Evolutionary conservation across 1,140 invertebrate species (phyloP), one percentile per base, ranked within the genome.

Genomic region (Caenorhabditis elegans): DNA sequence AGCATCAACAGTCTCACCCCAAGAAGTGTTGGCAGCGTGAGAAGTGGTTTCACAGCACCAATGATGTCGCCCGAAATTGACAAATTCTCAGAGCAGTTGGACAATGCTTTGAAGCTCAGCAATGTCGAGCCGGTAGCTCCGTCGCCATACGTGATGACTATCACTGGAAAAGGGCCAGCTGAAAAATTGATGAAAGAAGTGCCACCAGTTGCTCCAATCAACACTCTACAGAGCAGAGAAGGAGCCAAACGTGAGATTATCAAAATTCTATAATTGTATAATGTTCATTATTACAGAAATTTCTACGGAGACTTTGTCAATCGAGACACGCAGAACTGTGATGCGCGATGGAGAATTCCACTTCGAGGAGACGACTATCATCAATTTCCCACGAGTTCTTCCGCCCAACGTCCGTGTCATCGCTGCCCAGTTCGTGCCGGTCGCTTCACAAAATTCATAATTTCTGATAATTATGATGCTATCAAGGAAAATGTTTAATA

Each of bases 11-110:
- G 13, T 28, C 19, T n/a, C 51, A 26, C 51, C 26, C 8, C 51
- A 6, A 24, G 19, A 8, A 19, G 19, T 15, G 8, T 8, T 17
- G n/a, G 28, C 26, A 60, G 13, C 24, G n/a, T n/a, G 53, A 22
- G 10, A 34, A 11, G 5, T 11, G 8, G 24, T 0, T n/a, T 6
- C 17, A 31, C 4, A 60, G n/a, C 26, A 8, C 39, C 15, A 43
- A 8, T 15, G 39, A n/a, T n/a, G 10, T 22, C 60, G 4, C n/a
- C 34, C 11, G 60, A 39, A 22, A 13, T 70, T 6, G 34, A 70
- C n/a, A 70, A 70, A 70, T 70, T 36, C 34, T 70, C 60, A n/a
- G 60, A 70, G 34, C 31, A 70, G 22, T 19, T 70, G n/a, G 34
- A 70, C n/a, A 70, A 70, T 39, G 60, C 34, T 11, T 22, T 70